Evolutionary conservation across 2,113 vertebrate genomes (phyloP), one percentile per base, ranked within the genome.

Genomic region (Amphiprion ocellaris): DNA sequence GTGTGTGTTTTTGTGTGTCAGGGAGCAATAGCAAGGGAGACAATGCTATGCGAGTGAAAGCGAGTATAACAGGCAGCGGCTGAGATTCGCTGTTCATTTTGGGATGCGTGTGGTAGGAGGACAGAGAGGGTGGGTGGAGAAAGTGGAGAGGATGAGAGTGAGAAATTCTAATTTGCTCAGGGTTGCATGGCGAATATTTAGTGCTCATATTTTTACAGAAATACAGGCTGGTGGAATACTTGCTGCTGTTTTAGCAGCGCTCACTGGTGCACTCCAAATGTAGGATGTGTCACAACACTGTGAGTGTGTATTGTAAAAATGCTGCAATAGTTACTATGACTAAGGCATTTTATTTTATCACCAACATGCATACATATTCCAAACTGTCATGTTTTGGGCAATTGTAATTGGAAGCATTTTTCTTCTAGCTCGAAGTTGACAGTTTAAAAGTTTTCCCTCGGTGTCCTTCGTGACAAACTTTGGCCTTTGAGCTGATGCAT

Each of bases 141-240:
- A 33, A 54, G 77, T 5, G 56, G 33, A 73, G 60, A 68, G 67
- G 49, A 69, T 49, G 56, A 69, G 60, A 79, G 70, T 11, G 67
- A 83, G 70, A 83, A 81, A 90, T 87, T 82, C 24, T 73, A 63
- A 89, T 89, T 84, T 87, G 80, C 78, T 86, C 73, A 67, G 62
- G 67, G 64, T 81, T 83, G 63, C 77, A 73, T 76, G 41, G 76
- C 54, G 82, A 86, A 86, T 74, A 79, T 84, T 79, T 85, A 77
- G 28, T 72, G 62, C 61, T 72, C 65, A 77, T 70, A 71, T 86
- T 68, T 89, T 87, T 83, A 69, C 70, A 79, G 58, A 79, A 79
- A 86, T 58, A 61, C 81, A 44, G 58, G 67, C 65, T 23, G 12
- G 61, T 66, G 69, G 72, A 64, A 78, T 69, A 47, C n/a, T 77